Conservation (phyloP, 1,140 invertebrate species). For the Tetranychus cinnabarinus region DNA sequence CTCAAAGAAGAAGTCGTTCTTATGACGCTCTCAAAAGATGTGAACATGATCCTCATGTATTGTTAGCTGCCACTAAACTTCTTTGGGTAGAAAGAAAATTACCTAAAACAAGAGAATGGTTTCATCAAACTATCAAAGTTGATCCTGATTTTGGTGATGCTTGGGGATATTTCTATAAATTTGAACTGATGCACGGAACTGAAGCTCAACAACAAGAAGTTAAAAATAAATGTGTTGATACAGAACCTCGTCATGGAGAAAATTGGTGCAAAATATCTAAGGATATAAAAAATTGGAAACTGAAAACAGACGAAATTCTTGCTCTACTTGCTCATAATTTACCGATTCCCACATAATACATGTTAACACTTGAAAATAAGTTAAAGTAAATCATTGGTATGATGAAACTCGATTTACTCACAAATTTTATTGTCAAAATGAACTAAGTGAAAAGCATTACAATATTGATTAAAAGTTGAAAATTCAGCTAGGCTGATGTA, state of each 20-base stretch:
- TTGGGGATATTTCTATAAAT: slow-evolving; percentile 95
- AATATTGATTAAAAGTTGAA: too few relatives aligned
- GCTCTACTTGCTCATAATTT: slow-evolving; percentile 51
- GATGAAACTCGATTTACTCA: too few relatives aligned
- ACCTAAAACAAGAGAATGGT: slow-evolving; percentile 88
- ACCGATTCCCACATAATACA: slow-evolving; percentile 33
- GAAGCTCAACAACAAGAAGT: slow-evolving; percentile 69
- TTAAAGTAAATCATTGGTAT: too few relatives aligned
- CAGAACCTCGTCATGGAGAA: slow-evolving; percentile 91
- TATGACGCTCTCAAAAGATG: slow-evolving; percentile 96
- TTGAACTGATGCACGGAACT: slow-evolving; percentile 77
- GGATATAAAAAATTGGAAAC: slow-evolving; percentile 79
- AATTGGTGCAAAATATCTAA: slow-evolving; percentile 94
- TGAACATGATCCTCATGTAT: slow-evolving; percentile 88
- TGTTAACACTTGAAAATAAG: too few relatives aligned
- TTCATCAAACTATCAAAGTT: slow-evolving; percentile 79
- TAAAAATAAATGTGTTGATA: slow-evolving; percentile 53
- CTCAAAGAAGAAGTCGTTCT: slow-evolving; percentile 83
- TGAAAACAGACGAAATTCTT: slow-evolving; percentile 67
- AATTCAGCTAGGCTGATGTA: neutral
- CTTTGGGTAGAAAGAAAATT: slow-evolving; percentile 91
- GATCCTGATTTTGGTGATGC: slow-evolving; percentile 91
- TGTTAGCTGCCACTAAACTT: slow-evolving; percentile 80
- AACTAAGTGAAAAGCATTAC: too few relatives aligned
- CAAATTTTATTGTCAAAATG: too few relatives aligned